phyloP scores from a whole-genome alignment of 2,113 vertebrate genomes.

The Mungos mungo region DNA sequence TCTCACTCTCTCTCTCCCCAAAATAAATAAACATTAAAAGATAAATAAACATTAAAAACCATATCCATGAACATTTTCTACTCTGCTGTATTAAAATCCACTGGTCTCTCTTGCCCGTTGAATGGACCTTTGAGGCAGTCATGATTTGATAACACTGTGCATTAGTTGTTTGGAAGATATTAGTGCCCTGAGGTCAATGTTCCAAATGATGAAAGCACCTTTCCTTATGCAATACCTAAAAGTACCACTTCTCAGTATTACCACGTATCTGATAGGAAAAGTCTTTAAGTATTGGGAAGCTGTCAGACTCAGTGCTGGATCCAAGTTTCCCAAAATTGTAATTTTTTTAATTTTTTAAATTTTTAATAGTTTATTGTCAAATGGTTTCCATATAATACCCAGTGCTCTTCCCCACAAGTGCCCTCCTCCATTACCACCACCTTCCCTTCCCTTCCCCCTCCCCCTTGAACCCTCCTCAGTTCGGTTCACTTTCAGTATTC shows the following conservation, averaged over 20 bases:
- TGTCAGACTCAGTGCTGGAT: background rate
- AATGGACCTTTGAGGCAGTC: background rate
- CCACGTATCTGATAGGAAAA: background rate
- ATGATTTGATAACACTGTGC: background rate
- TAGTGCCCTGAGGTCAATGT: background rate
- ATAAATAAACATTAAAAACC: background rate
- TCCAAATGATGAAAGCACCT: background rate
- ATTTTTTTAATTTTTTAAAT: background rate
- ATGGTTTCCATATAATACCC: no score
- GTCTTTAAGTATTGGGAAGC: background rate
- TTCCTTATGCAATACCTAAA: background rate
- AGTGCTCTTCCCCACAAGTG: no score
- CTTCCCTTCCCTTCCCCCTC: no score
- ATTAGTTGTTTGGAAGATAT: background rate
- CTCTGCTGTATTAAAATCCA: background rate
- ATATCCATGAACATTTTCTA: background rate
- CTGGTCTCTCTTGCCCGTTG: background rate
- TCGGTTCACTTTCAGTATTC: no score
- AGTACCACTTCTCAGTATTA: background rate
- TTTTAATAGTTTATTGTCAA: no score
- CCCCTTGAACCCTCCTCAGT: no score
- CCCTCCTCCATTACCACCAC: no score
- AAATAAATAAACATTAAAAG: no score
- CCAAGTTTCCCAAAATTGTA: background rate
- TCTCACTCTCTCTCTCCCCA: no score